A percentile compares a stretch with the other conserved stretches of the same genome.
Conservation (phyloP, 2,888 invertebrate genomes). For the Hypercompe scribonia region DNA sequence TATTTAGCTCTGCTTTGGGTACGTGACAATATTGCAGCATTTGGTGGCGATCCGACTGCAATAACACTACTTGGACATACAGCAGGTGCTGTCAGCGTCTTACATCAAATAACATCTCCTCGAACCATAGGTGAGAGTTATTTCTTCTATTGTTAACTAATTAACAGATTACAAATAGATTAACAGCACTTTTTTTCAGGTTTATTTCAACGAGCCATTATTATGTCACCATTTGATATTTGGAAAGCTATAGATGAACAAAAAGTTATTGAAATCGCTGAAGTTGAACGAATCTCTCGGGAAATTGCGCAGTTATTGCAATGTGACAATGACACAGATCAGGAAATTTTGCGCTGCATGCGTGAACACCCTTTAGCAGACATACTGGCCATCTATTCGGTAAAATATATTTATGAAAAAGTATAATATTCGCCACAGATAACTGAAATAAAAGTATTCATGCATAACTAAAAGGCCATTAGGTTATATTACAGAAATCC, state of each 20-base stretch:
- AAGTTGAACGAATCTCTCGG: conserved; percentile 81
- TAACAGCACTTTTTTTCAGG: conserved; percentile 65
- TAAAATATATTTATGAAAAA: conserved; percentile 42
- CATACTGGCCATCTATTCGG: conserved; percentile 82
- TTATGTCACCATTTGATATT: conserved; percentile 88
- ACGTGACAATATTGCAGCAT: conserved; percentile 90
- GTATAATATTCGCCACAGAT: neutral
- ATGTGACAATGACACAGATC: conserved; percentile 80
- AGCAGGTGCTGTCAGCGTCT: conserved; percentile 90
- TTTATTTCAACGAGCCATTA: conserved; percentile 88
- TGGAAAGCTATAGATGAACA: conserved; percentile 72
- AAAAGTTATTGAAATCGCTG: conserved; percentile 55
- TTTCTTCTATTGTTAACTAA: neutral
- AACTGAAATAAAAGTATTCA: neutral
- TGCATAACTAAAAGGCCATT: neutral
- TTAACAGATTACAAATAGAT: neutral
- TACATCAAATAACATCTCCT: conserved; percentile 89
- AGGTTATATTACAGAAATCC: no score
- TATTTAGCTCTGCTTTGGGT: conserved; percentile 93
- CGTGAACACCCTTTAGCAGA: conserved; percentile 87
- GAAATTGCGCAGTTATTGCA: conserved; percentile 86
- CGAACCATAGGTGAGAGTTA: conserved; percentile 85
- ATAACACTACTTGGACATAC: conserved; percentile 95
- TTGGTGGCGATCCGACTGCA: conserved; percentile 92
- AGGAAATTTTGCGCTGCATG: conserved; percentile 88